Conservation (phyloP, 2,888 invertebrate species). For the Micropterix aruncella region DNA sequence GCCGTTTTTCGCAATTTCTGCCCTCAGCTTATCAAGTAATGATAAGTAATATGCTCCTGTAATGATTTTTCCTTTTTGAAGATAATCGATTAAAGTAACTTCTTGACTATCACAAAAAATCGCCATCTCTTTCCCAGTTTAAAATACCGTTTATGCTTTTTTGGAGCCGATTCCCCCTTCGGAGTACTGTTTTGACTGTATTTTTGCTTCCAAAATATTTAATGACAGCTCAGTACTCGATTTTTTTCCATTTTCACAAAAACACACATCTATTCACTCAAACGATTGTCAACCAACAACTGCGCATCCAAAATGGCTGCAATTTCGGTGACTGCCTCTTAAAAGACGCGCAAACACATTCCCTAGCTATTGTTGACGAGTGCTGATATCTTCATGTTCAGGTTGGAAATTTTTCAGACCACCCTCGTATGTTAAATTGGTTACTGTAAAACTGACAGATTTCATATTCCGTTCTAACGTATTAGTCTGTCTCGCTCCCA, state of each 20-base stretch:
- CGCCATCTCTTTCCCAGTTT: not conserved
- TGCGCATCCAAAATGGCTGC: no score
- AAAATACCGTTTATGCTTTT: not conserved
- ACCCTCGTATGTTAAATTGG: no score
- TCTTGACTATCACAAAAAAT: not conserved
- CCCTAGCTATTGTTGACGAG: no score
- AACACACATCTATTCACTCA: no score
- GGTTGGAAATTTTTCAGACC: no score
- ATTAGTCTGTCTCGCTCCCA: not conserved
- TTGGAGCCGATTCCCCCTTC: not conserved
- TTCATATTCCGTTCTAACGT: no score
- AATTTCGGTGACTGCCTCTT: no score
- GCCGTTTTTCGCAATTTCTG: not conserved
- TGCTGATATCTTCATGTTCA: no score
- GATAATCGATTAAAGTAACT: not conserved
- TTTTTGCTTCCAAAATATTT: not conserved
- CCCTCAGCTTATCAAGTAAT: not conserved
- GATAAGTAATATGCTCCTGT: not conserved
- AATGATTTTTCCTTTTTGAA: not conserved
- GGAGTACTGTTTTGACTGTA: not conserved
- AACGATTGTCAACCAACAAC: no score
- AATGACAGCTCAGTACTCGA: no score
- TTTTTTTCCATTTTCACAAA: no score
- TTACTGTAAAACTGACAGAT: not conserved
- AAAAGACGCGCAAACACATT: no score